These are phyloP conservation scores for Hypselothyrea guttata DNA, from an alignment of 2,888 invertebrate genomes.

Conservation along the genomic window DNA sequence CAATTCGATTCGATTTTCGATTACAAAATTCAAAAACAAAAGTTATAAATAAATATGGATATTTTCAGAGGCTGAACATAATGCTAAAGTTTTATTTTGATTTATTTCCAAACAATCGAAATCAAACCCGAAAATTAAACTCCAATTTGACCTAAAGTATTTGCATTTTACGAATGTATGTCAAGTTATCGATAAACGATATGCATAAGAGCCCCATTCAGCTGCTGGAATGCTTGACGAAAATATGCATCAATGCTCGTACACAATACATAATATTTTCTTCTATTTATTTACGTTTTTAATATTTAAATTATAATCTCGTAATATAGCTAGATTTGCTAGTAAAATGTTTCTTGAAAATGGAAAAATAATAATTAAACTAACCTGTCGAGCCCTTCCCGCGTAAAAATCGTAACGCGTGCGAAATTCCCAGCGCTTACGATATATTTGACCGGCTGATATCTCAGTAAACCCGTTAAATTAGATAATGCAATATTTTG, in stretches of 20 bases:
- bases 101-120: conserved; percentile 6
- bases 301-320: neutral
- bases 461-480: too few relatives aligned
- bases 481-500: too few relatives aligned
- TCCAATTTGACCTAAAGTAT: conserved; percentile 27
- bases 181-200: conserved; percentile 28
- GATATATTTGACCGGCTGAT: too few relatives aligned
- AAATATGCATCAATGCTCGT: conserved; percentile 41
- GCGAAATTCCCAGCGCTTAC: too few relatives aligned
- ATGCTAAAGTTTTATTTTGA: conserved; percentile 34
- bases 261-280: conserved; percentile 5
- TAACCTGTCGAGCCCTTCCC: too few relatives aligned
- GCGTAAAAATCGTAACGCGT: too few relatives aligned
- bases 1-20: conserved; percentile 15
- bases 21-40: conserved; percentile 1
- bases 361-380: too few relatives aligned
- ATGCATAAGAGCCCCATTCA: conserved; percentile 33
- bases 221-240: conserved; percentile 42
- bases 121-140: neutral
- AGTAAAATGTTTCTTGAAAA: too few relatives aligned
- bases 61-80: conserved; percentile 58
- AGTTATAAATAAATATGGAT: conserved; percentile 24
- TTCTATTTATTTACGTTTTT: conserved; percentile 18
- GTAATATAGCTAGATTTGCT: conserved; percentile 11
- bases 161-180: conserved; percentile 59